Evolutionary conservation across 2,888 invertebrate genomes (phyloP).

Genomic region (Eupelmus urozonus): DNA sequence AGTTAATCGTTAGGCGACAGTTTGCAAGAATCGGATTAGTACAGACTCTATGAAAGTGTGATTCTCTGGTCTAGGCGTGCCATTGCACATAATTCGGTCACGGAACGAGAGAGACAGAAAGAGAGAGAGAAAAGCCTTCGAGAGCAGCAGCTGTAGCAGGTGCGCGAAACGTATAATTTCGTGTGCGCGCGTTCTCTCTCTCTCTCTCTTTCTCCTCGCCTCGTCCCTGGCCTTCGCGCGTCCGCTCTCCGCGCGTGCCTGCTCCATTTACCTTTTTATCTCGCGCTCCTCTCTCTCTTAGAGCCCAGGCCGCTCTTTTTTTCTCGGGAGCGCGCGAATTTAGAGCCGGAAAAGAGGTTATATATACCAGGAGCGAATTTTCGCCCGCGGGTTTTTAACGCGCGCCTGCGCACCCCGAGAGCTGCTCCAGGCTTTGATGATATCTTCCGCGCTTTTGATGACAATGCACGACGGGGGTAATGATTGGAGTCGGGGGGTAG

Average conservation of each 20-base stretch:
- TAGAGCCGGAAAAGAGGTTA: slow-evolving; percentile 46
- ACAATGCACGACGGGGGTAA: no score
- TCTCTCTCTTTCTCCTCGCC: not conserved
- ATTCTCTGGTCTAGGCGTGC: no score
- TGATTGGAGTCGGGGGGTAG: no score
- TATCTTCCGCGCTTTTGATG: no score
- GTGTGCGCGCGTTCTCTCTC: slow-evolving; percentile 13
- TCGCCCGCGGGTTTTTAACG: no score
- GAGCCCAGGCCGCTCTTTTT: not conserved
- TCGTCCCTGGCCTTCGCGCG: slow-evolving; percentile 33
- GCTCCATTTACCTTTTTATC: slow-evolving; percentile 42
- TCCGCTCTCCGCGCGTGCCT: not conserved
- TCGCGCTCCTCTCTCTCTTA: not conserved
- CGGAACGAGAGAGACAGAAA: not conserved
- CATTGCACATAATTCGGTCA: no score
- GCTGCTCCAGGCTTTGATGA: no score
- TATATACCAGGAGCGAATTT: no score
- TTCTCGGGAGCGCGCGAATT: not conserved
- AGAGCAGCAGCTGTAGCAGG: slow-evolving; percentile 38
- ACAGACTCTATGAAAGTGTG: no score
- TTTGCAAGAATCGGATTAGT: no score
- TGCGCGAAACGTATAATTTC: slow-evolving; percentile 28
- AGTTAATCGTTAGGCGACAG: no score
- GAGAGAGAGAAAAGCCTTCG: not conserved
- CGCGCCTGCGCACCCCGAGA: no score